Evolutionary conservation across 2,113 vertebrate species (phyloP).

Genomic region (Acrocephalus kingi): DNA sequence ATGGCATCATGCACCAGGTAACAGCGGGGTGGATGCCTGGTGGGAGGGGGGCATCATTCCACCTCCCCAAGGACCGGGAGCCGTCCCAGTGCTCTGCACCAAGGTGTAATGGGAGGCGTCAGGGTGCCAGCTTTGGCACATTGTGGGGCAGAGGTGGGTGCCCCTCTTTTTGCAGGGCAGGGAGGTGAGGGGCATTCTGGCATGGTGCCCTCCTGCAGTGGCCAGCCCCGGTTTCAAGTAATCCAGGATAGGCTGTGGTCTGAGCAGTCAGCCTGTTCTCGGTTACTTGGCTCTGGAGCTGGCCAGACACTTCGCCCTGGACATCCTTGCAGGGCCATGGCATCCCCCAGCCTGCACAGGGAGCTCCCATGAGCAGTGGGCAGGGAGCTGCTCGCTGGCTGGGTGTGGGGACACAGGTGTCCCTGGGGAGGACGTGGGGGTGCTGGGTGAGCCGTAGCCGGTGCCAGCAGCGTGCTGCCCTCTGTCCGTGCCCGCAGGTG

Average conservation of each 20-base stretch:
- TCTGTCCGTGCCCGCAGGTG: conserved; percentile 74
- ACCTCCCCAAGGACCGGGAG: rapidly evolving
- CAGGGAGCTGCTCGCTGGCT: rapidly evolving
- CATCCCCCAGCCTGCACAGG: rapidly evolving
- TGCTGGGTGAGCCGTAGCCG: rapidly evolving
- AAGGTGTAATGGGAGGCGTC: rapidly evolving
- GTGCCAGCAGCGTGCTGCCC: not conserved
- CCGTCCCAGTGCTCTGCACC: not conserved
- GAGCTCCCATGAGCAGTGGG: rapidly evolving
- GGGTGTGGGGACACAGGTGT: not conserved
- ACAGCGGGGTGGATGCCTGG: not conserved
- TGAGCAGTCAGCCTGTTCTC: conserved; percentile 89
- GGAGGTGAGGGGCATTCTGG: not conserved
- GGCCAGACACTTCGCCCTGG: conserved; percentile 29
- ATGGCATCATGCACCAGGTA: conserved; percentile 94
- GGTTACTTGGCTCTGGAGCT: conserved; percentile 93
- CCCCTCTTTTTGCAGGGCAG: not conserved
- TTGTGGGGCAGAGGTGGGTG: not conserved
- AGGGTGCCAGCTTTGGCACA: not conserved
- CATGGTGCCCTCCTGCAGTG: not conserved
- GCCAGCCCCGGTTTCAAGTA: conserved; percentile 93
- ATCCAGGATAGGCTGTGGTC: conserved; percentile 98
- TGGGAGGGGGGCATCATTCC: not conserved
- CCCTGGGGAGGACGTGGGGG: rapidly evolving
- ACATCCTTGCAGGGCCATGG: rapidly evolving